Conservation (phyloP, 2,113 vertebrate genomes). For the Trematomus loennbergii region DNA sequence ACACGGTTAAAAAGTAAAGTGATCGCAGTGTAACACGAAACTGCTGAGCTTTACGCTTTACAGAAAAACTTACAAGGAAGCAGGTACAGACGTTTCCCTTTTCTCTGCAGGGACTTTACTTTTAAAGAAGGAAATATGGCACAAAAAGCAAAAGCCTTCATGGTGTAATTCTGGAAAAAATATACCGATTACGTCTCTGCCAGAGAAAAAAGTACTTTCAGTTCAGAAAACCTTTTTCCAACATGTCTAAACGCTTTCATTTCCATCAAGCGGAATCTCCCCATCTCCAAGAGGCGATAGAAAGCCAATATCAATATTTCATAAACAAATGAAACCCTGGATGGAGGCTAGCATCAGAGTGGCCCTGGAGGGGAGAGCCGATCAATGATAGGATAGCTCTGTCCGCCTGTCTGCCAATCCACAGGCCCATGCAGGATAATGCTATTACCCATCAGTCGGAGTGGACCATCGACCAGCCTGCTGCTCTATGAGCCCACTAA, state of each 20-base stretch:
- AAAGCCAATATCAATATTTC: conserved; percentile 86
- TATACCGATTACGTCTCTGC: neutral
- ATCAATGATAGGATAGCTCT: conserved; percentile 77
- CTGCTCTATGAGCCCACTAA: conserved; percentile 80
- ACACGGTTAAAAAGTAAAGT: neutral
- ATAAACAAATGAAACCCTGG: conserved; percentile 81
- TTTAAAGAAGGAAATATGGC: neutral
- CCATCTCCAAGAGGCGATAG: conserved; percentile 62
- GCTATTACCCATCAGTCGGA: conserved; percentile 81
- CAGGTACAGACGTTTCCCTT: neutral
- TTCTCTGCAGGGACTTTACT: neutral
- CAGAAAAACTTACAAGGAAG: neutral
- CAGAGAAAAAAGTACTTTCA: neutral
- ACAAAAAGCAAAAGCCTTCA: neutral
- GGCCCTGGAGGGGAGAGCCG: conserved; percentile 54
- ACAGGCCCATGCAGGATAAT: conserved; percentile 69
- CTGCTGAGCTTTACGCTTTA: neutral
- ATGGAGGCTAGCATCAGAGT: conserved; percentile 67
- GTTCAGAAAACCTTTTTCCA: conserved; percentile 12
- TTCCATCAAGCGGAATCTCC: conserved; percentile 37
- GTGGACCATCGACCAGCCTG: conserved; percentile 79
- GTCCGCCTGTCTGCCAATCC: conserved; percentile 73
- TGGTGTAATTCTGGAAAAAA: conserved; percentile 5
- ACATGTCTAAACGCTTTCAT: neutral
- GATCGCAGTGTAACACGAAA: neutral